phyloP scores from a whole-genome alignment of 2,888 invertebrate species.

The Prosapia bicincta region DNA sequence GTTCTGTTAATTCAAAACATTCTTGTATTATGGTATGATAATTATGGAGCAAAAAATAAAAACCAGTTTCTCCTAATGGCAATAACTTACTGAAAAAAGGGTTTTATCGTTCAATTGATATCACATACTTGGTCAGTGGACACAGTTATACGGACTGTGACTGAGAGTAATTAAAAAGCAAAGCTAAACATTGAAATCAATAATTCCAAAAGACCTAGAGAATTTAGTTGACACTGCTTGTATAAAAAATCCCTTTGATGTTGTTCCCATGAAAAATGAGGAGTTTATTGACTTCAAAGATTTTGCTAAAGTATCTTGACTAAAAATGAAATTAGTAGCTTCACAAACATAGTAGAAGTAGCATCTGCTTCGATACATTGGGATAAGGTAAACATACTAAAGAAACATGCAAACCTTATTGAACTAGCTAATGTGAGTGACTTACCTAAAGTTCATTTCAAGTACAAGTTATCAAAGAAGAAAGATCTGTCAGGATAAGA shows the following conservation, averaged over 20 bases:
- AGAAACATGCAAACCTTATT: conserved; percentile 21
- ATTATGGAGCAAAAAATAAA: conserved; percentile 37
- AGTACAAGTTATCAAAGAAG: conserved; percentile 22
- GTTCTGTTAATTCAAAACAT: conserved; percentile 19
- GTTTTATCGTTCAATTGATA: conserved; percentile 26
- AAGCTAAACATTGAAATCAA: conserved; percentile 23
- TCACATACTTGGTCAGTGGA: conserved; percentile 31
- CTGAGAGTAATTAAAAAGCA: conserved; percentile 32
- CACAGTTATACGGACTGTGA: conserved; percentile 33
- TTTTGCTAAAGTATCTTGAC: conserved; percentile 18
- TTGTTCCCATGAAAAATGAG: conserved; percentile 21
- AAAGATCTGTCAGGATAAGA: conserved; percentile 19
- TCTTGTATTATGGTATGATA: conserved; percentile 34
- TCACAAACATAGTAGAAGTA: conserved; percentile 19
- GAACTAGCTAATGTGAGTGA: conserved; percentile 17
- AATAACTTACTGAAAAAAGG: conserved; percentile 36
- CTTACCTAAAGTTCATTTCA: conserved; percentile 21
- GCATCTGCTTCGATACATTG: conserved; percentile 18
- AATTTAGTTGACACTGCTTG: conserved; percentile 14
- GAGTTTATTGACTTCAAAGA: conserved; percentile 26
- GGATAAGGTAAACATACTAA: conserved; percentile 22
- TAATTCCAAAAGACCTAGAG: conserved; percentile 25
- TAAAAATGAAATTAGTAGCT: conserved; percentile 14
- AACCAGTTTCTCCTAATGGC: conserved; percentile 43
- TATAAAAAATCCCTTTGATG: conserved; percentile 3